Evolutionary conservation across 1,140 invertebrate genomes (phyloP), one percentile per base, ranked within the genome.

Genomic region (Psilanteris sp.): DNA sequence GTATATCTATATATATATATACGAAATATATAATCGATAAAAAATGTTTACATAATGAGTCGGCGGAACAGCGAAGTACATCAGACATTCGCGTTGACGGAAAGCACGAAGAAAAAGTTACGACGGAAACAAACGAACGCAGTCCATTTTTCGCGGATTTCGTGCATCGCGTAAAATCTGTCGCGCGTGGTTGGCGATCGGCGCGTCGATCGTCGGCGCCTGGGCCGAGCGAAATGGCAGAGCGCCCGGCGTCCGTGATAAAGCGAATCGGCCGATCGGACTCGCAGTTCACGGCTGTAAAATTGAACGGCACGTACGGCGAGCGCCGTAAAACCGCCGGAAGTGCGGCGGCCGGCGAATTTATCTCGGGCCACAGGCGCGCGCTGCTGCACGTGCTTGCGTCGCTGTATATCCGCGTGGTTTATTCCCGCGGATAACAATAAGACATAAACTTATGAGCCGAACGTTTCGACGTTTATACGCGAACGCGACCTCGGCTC

Each of bases 321-420:
- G 46, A 14, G 37, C 43, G 64, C 72, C 24, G 57, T 76, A 75
- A 76, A 76, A 70, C 72, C 72, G 72, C 72, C 72, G 72, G 73
- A 76, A 76, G 72, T 76, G n/a, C n/a, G 29, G 39, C 59, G 34
- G 50, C 59, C 50, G 73, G 44, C 66, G 66, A 70, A 76, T 76
- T 76, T 76, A 76, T 70, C 64, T 66, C 37, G 59, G 31, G 1
- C 43, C 43, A 54, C 29, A 54, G 54, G n/a, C n/a, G 29, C 70
- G 32, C 52, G 37, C 31, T 39, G 22, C 37, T 61, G 66, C 73
- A 61, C 64, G 73, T 77, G 64, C 73, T 31, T 54, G 24, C 27
- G 27, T 50, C 22, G 36, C 66, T 3, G 3, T 3, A 3, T 6
- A 54, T 61, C 46, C 44, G 54, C 36, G 36, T 68, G 34, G 14